Evolutionary conservation across 1,140 invertebrate species (phyloP), one percentile per base, ranked within the genome.

Genomic region (Apocrypta bakeri): DNA sequence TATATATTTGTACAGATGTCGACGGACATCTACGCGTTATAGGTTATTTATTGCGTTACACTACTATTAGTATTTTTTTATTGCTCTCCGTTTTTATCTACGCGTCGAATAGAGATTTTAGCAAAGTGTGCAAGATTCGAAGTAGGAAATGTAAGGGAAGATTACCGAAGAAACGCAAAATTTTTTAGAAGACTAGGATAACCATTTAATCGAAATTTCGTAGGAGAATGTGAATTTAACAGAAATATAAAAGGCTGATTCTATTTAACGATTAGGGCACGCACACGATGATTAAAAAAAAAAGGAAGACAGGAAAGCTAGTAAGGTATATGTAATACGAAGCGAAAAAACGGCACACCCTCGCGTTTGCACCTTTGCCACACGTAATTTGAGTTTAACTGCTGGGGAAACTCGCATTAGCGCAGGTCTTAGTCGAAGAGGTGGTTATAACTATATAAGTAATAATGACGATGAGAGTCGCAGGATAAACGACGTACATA

Each of bases 241-340:
- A 64, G n/a, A 82, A 86, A 87, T 74, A 90, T 86, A 88, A 87
- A 91, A 91, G 90, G 90, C 90, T 91, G 90, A 91, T 90, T 89
- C 87, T 88, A 90, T 88, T 90, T 87, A 89, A 88, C 69, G 79
- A 84, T 86, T 84, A 81, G 82, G 74, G 48, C 25, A 61, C 63
- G n/a, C n/a, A 56, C 71, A 29, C 17, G 76, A 79, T 48, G 76
- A 79, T 33, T 64, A 72, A 72, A 82, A 83, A 24, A 72, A 82
- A 83, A 8, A 81, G 21, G 25, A 64, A 61, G 56, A 69, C 27
- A 48, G 31, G 75, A 82, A 76, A 61, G 21, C n/a, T 76, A 71
- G n/a, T 48, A 37, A 76, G n/a, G 27, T 25, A 37, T 56, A 61
- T 56, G 21, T 21, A 42, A 56, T 56, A 56, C n/a, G n/a, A 56